phyloP scores from a whole-genome alignment of 2,113 vertebrate species.

The Tricholaema leucomelas region DNA sequence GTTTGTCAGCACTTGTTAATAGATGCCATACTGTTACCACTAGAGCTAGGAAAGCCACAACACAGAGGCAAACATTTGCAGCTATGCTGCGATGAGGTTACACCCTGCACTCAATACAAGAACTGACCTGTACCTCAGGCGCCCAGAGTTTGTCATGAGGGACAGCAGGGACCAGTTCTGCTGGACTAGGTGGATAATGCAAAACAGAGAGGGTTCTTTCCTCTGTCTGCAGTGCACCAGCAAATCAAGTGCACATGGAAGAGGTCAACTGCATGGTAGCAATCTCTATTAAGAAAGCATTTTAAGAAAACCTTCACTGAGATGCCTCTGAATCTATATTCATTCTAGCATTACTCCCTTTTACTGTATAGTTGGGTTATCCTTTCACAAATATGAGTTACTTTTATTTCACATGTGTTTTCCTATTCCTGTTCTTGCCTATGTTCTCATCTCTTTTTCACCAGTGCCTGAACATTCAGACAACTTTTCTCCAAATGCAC shows the following conservation, averaged over 20 bases:
- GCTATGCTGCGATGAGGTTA: neutral
- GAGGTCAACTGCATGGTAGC: neutral
- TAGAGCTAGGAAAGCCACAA: neutral
- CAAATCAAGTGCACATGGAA: neutral
- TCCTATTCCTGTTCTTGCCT: neutral
- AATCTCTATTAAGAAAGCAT: neutral
- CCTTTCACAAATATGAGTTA: neutral
- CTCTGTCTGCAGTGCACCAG: neutral
- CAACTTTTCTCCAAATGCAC: neutral
- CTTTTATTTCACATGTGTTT: neutral
- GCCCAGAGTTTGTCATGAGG: neutral
- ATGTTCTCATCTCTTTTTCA: neutral
- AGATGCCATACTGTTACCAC: neutral
- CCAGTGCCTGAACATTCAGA: neutral
- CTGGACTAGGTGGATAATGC: neutral
- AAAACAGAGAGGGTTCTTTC: neutral
- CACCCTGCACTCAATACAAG: neutral
- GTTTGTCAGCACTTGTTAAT: neutral
- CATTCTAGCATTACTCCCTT: neutral
- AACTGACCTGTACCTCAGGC: neutral
- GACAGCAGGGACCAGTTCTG: neutral
- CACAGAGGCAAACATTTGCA: rapidly evolving
- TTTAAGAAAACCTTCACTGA: neutral
- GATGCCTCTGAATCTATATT: neutral
- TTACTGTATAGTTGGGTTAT: neutral